Evolutionary conservation across 2,797 vertebrate genomes (phyloP), one percentile per base, ranked within the genome.

Genomic region (Protonibea diacanthus): DNA sequence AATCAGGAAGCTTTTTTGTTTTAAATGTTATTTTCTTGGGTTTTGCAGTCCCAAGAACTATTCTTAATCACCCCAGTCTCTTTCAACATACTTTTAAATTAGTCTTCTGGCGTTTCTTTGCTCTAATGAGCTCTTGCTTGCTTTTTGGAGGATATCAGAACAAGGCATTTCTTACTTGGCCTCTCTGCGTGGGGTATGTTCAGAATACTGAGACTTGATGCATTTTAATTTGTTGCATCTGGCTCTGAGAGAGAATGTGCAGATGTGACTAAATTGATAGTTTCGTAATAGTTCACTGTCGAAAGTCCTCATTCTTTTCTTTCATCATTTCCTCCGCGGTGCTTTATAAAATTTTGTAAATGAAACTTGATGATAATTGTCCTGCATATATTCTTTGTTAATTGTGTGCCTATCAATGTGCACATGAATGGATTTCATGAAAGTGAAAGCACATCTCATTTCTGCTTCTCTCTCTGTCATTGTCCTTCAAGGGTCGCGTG

Each of bases 401-500:
- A 71, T 44, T 56, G 5, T 47, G 12, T 20, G 12, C 25, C n/a
- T 55, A 42, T 70, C n/a, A 47, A 58, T 23, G 29, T 49, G 25
- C 48, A 29, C 17, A 9, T 44, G 4, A 71, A 58, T 48, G 4
- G 3, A 65, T 71, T 71, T 23, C 38, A 23, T 53, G n/a, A 81
- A 82, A 81, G 45, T 45, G 40, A 53, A 68, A 69, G 11, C 56
- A 49, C 17, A 17, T 85, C 33, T 76, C 14, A 42, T 74, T 9
- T 82, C 56, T 75, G 52, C 12, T 63, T 58, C 49, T 62, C 48
- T 76, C 49, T 64, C 67, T 76, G 52, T 74, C 48, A 12, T 65
- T 59, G 79, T 87, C 90, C 84, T 90, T 93, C 81, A 89, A 74
- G 72, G 79, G 71, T 90, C 75, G 45, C 53, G 29, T 73, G 48